A percentile compares a stretch with the other conserved stretches of the same genome.
These are phyloP conservation scores for Tetragnatha versicolor DNA, from an alignment of 1,140 invertebrate genomes.

Conservation along the genomic window DNA sequence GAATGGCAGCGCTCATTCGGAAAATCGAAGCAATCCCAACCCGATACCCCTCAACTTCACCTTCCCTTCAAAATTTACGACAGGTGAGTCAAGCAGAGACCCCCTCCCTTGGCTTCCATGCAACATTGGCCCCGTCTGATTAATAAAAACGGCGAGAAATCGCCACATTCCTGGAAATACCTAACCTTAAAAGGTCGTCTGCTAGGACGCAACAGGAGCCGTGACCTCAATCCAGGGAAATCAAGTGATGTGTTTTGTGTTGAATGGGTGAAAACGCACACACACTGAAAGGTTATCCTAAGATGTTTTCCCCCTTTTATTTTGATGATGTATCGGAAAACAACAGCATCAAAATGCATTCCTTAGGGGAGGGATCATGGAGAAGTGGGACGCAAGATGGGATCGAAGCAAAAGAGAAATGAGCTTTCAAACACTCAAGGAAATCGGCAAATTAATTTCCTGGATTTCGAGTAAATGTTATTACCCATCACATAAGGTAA, in stretches of 20 bases:
- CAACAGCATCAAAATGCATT: not conserved
- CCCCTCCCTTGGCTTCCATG: too few species aligned
- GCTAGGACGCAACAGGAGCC: conserved; percentile 36
- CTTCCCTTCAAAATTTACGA: too few species aligned
- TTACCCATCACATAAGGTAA: too few species aligned
- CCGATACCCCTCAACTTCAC: too few species aligned
- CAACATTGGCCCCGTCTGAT: too few species aligned
- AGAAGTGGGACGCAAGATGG: not conserved
- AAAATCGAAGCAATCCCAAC: too few species aligned
- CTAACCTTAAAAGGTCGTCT: conserved; percentile 47
- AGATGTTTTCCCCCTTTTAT: not conserved
- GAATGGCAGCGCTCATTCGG: too few species aligned
- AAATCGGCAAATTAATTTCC: too few species aligned
- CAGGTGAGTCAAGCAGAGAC: too few species aligned
- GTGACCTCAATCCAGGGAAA: conserved; percentile 34
- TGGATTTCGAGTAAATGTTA: too few species aligned
- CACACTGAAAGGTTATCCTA: not conserved
- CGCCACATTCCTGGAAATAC: conserved; percentile 23
- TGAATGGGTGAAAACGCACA: conserved; percentile 29
- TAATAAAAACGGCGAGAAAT: not conserved
- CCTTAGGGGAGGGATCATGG: not conserved
- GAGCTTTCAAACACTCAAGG: too few species aligned
- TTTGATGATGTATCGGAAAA: not conserved
- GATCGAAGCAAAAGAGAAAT: not conserved
- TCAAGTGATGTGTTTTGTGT: conserved; percentile 32